Percentiles rank a stretch among this genome's conserved stretches.
Evolutionary conservation across 2,113 vertebrate species (phyloP).

Genomic region (Petromus typicus): DNA sequence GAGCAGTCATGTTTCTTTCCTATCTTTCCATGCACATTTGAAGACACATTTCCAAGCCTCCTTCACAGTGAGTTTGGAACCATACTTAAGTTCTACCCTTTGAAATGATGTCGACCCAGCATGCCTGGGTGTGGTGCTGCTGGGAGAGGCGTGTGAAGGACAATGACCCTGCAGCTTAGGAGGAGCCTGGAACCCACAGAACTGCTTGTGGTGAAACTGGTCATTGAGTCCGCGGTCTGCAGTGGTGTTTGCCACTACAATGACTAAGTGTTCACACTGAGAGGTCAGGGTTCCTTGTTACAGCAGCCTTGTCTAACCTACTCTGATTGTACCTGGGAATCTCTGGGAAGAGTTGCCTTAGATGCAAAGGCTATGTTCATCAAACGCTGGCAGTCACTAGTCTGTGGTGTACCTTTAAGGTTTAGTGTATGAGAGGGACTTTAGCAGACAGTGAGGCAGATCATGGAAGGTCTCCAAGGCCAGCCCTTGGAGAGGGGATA

Average conservation of each 20-base stretch:
- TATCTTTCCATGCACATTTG: background rate
- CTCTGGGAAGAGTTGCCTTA: background rate
- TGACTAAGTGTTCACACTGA: background rate
- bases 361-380: too few relatives aligned
- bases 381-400: background rate
- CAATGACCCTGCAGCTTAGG: too few relatives aligned
- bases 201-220: background rate
- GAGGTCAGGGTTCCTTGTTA: background rate
- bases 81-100: background rate
- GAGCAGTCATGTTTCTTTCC: background rate
- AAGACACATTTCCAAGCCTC: background rate
- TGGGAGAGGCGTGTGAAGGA: fast-evolving
- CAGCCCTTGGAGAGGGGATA: too few relatives aligned
- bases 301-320: background rate
- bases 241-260: background rate
- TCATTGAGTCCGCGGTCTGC: background rate
- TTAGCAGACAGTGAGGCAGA: background rate
- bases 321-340: background rate
- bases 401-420: background rate
- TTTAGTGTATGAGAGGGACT: too few relatives aligned
- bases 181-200: background rate
- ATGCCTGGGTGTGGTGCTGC: too few relatives aligned
- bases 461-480: background rate
- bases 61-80: background rate
- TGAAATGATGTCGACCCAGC: background rate